phyloP scores from a whole-genome alignment of 2,113 vertebrate species.

The Hemibagrus wyckioides region DNA sequence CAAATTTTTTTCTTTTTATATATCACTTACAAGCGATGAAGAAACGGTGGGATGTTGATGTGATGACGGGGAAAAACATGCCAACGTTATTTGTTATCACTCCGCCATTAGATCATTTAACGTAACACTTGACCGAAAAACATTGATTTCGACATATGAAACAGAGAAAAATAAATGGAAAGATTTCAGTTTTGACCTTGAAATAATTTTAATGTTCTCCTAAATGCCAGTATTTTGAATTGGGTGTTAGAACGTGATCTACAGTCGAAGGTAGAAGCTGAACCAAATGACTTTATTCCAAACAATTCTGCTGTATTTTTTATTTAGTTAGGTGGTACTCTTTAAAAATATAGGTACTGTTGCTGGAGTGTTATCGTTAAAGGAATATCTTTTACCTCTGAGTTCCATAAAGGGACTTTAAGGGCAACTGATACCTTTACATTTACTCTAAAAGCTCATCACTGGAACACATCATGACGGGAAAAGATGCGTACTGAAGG shows the following conservation, averaged over 20 bases:
- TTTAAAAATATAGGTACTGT: background rate
- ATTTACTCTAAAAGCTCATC: background rate
- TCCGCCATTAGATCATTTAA: slow-evolving; percentile 10
- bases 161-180: background rate
- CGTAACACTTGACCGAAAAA: background rate
- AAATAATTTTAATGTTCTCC: background rate
- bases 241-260: background rate
- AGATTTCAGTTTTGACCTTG: background rate
- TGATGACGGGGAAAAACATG: background rate
- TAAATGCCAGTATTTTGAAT: background rate
- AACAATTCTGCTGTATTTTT: background rate
- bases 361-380: background rate
- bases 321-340: background rate
- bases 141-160: background rate
- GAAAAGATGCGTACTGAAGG: background rate
- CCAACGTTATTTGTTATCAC: slow-evolving; percentile 1
- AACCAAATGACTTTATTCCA: background rate
- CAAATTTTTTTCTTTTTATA: background rate
- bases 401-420: background rate
- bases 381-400: background rate
- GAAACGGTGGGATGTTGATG: background rate
- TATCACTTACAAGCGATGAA: slow-evolving; percentile 16
- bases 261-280: background rate
- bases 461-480: background rate
- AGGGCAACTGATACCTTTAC: background rate